A percentile compares a stretch with the other conserved stretches of the same genome.
Conservation (phyloP, 1,140 invertebrate species). For the Thaumatotibia leucotreta region DNA sequence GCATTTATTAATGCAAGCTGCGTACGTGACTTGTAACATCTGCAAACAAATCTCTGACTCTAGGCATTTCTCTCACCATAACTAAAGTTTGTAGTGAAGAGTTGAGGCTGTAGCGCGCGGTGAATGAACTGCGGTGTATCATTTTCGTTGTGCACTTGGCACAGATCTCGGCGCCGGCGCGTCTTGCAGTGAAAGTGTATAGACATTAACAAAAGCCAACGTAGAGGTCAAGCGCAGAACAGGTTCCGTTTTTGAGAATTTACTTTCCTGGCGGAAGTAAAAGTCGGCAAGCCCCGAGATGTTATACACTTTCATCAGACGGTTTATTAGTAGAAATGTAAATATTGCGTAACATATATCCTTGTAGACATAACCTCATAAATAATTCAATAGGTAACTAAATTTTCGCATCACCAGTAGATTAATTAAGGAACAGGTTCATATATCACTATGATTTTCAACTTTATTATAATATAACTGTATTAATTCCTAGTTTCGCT, state of each 20-base stretch:
- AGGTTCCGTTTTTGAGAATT: constrained; percentile 50
- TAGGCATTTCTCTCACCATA: background rate
- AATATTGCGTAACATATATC: too few species aligned
- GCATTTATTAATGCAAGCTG: background rate
- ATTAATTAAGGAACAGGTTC: too few species aligned
- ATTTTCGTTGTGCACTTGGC: constrained; percentile 13
- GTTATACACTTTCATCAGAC: background rate
- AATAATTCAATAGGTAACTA: too few species aligned
- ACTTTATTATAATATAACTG: too few species aligned
- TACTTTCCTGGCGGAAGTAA: constrained; percentile 58
- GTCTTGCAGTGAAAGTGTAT: constrained; percentile 50
- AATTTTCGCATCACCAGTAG: too few species aligned
- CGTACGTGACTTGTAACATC: background rate
- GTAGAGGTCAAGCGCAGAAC: constrained; percentile 55
- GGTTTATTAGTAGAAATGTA: background rate
- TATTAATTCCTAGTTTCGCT: too few species aligned
- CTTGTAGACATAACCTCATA: too few species aligned
- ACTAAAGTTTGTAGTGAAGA: background rate
- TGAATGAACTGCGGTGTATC: constrained; percentile 6
- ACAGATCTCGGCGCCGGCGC: background rate
- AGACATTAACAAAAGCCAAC: constrained; percentile 31
- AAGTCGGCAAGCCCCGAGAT: constrained; percentile 26
- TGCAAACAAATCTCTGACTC: background rate
- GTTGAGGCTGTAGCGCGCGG: background rate
- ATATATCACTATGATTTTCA: too few species aligned